Evolutionary conservation across 2,888 invertebrate species (phyloP).

Genomic region (Oscheius myriophilus): DNA sequence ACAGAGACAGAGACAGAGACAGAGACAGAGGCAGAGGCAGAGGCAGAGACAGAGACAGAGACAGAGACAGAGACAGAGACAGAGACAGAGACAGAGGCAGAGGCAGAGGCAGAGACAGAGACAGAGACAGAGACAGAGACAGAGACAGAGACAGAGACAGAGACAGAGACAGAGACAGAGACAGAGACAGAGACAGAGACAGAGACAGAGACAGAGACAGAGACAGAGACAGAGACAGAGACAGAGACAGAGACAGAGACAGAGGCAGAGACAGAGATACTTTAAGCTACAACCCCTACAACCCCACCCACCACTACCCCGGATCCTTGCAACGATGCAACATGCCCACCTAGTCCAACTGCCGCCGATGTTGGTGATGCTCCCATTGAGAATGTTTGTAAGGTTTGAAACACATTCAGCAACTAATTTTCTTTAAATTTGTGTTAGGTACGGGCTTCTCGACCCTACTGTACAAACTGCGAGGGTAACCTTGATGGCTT

Average conservation of each 20-base stretch:
- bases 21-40: constrained; percentile 2
- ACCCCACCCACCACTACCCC: no score
- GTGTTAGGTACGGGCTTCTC: no score
- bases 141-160: constrained; percentile 3
- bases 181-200: constrained; percentile 3
- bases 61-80: constrained; percentile 8
- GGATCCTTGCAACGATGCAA: no score
- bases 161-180: constrained; percentile 9
- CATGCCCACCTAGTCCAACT: no score
- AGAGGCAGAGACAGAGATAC: no score
- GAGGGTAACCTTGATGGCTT: no score
- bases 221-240: constrained; percentile 11
- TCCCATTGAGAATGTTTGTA: no score
- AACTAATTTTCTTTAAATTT: no score
- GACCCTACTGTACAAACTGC: no score
- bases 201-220: constrained; percentile 8
- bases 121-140: constrained; percentile 6
- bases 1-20: constrained; percentile 5
- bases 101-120: constrained; percentile 3
- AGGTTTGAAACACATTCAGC: no score
- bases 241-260: background rate
- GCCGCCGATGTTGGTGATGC: no score
- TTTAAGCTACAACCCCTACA: no score
- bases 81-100: constrained; percentile 4
- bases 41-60: constrained; percentile 7